Evolutionary conservation across 2,888 invertebrate species (phyloP), one percentile per base, ranked within the genome.

Genomic region (Eupelmus urozonus): DNA sequence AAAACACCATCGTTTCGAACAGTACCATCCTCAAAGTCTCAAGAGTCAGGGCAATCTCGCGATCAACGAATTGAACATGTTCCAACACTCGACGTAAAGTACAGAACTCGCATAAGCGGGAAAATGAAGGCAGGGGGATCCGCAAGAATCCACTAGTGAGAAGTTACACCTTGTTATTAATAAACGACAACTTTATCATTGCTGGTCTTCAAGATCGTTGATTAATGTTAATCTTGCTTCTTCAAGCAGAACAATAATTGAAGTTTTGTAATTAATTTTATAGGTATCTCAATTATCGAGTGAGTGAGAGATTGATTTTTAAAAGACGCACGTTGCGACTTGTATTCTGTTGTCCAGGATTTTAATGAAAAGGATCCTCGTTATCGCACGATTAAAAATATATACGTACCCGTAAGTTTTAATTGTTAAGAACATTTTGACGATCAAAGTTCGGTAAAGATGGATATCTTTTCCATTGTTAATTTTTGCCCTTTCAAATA

Each of bases 101-200:
- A 83, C 87, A 86, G 88, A 88, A 88, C 88, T 88, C 78, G 69
- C 20, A 25, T 27, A 51, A 74, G 11, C 27, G n/a, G 34, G 3
- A 49, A 23, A 40, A 18, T 29, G 3, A 45, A 25, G 16, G 9
- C 18, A 42, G 23, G 13, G 27, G 2, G n/a, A 9, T 60, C 2
- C 13, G 4, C 60, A 34, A 27, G 1, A 7, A 11, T 59, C 2
- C 13, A 16, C 70, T 34, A 55, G 42, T 45, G 60, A 69, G 16
- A 60, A 53, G 29, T 66, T 51, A 40, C 18, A 49, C 40, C 45
- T 60, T 71, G 59, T 71, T 71, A 71, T 66, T 65, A 20, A 45
- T 25, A 23, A 25, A 49, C n/a, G 45, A 76, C 49, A 20, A 71
- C 27, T 72, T 42, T 65, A 66, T 72, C 55, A 60, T 71, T 45